These are phyloP conservation scores for Magallana nippona DNA, from an alignment of 2,888 invertebrate genomes.

Conservation along the genomic window DNA sequence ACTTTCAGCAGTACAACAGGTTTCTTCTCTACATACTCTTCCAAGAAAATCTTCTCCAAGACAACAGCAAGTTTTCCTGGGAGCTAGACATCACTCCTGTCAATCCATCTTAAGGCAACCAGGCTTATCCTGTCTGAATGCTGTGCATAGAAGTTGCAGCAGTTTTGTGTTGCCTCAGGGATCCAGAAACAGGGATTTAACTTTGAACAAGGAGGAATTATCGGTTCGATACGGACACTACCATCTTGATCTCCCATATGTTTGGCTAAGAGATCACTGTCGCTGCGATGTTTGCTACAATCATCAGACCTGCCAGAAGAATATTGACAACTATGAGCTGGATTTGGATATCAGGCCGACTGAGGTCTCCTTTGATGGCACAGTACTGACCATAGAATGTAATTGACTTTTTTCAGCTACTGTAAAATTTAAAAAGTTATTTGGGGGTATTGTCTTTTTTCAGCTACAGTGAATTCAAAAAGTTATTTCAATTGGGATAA, in stretches of 20 bases:
- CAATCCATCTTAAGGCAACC: not conserved
- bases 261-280: constrained; percentile 85
- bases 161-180: constrained; percentile 18
- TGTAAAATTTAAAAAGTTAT: not conserved
- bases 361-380: constrained; percentile 75
- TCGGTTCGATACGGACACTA: constrained; percentile 42
- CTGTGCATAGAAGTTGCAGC: not conserved
- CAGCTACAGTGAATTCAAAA: not conserved
- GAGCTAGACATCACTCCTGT: not conserved
- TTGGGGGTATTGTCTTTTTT: not conserved
- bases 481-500: too few relatives aligned
- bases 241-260: constrained; percentile 49
- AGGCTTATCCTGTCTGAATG: not conserved
- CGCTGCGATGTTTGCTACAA: constrained; percentile 85
- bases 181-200: constrained; percentile 3
- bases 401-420: not conserved
- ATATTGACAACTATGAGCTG: constrained; percentile 79
- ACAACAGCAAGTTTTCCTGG: not conserved
- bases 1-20: not conserved
- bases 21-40: not conserved
- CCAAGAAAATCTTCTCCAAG: not conserved
- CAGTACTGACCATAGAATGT: constrained; percentile 82
- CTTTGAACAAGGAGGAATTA: constrained; percentile 25
- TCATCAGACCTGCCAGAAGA: constrained; percentile 83
- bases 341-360: constrained; percentile 80